Evolutionary conservation across 2,113 vertebrate genomes (phyloP).

Genomic region (Menura novaehollandiae): DNA sequence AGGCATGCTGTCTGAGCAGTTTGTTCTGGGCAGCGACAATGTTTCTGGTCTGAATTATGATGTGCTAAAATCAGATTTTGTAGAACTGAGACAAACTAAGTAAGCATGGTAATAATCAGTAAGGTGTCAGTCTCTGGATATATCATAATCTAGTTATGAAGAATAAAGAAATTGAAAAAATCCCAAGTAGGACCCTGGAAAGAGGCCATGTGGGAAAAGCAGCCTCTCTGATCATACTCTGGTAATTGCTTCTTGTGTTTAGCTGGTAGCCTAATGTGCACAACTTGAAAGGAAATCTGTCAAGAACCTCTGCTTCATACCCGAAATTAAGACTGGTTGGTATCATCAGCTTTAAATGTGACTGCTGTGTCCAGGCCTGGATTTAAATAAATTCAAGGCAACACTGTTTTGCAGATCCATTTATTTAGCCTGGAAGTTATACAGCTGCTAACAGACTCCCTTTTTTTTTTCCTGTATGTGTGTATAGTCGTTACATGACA

Average conservation of each 20-base stretch:
- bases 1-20: not conserved
- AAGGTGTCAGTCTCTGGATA: not conserved
- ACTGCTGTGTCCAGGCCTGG: not conserved
- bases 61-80: not conserved
- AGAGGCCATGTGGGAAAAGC: not conserved
- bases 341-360: not conserved
- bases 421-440: not conserved
- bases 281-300: not conserved
- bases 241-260: not conserved
- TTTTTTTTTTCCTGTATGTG: rapidly evolving
- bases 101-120: not conserved
- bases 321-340: not conserved
- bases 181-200: not conserved
- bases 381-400: not conserved
- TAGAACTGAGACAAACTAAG: not conserved
- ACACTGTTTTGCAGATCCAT: not conserved
- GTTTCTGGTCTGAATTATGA: not conserved
- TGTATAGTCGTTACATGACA: not conserved
- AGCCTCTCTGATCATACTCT: not conserved
- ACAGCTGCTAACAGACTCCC: not conserved
- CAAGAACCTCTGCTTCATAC: not conserved
- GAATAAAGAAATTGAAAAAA: not conserved
- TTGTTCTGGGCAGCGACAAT: not conserved
- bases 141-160: not conserved
- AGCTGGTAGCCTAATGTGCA: not conserved